Base-by-base conservation (phyloP, 2,797 vertebrate species). In the Tenualosa ilisha region DNA sequence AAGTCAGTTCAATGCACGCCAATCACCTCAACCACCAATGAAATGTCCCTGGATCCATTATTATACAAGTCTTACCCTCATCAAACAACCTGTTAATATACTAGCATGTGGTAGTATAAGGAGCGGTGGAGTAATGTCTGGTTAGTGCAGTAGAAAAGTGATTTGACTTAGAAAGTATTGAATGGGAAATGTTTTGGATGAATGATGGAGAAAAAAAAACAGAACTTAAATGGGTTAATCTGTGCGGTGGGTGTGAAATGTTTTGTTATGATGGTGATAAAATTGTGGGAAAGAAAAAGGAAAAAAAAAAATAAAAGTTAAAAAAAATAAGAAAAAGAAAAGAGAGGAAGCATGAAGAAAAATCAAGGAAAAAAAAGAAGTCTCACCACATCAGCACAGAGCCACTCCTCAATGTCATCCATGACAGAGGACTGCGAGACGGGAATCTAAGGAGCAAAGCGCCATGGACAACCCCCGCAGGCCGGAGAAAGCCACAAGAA, bases 341-440 rank as follows among this genome's bases (percentile, higher is more conserved):
- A 85, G 15, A 82, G 75, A 84, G 85, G 61, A 82, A 84, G 82
- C 63, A 83, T 84, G 81, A 88, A 86, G 85, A 87, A 89, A 92
- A 87, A 91, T 92, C 96, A 95, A 91, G 92, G 92, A 94, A 95
- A 89, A 93, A 93, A 97, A 96, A 96, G 92, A 93, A 95, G 91
- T 97, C 98, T 99, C 98, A 99, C 98, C 98, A 99, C 96, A 91
- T 99, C 98, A 88, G 97, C 96, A 97, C 97, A 96, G 96, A 99
- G 98, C 98, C 98, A 99, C 94, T 98, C 97, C 97, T 99, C 98
- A 96, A 99, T 98, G 97, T 99, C 98, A 97, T 99, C 98, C 98
- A 99, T 99, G 96, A 99, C 97, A 96, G 97, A 99, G 96, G 98
- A 97, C 97, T 98, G 98, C 93, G 95, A 96, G 93, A 99, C 98